Evolutionary conservation across 1,140 invertebrate species (phyloP).

Genomic region (Spodoptera litura): DNA sequence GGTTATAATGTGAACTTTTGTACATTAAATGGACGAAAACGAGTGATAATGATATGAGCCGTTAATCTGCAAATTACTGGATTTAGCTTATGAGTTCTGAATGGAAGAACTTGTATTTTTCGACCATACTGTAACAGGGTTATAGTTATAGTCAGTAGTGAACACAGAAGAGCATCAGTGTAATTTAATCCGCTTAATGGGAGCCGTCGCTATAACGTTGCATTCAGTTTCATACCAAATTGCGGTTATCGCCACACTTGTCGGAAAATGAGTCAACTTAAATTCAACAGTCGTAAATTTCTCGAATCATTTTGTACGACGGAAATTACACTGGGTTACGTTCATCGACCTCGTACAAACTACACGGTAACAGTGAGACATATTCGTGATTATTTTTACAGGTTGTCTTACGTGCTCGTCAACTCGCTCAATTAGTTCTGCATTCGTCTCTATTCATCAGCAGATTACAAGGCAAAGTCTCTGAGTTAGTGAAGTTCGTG

Average conservation of each 20-base stretch:
- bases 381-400: neutral
- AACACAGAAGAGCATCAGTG: too few relatives aligned
- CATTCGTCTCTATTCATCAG: conserved; percentile 6
- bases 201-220: neutral
- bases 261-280: neutral
- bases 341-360: neutral
- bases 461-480: neutral
- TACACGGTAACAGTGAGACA: neutral
- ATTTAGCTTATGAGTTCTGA: too few relatives aligned
- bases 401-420: neutral
- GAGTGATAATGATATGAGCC: too few relatives aligned
- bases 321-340: neutral
- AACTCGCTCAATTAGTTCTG: conserved; percentile 7
- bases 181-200: neutral
- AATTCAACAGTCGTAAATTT: neutral
- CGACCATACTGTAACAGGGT: too few relatives aligned
- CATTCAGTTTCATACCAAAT: neutral
- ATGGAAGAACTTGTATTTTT: too few relatives aligned
- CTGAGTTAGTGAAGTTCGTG: neutral
- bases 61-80: too few relatives aligned
- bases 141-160: too few relatives aligned
- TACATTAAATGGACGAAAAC: too few relatives aligned
- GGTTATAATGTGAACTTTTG: too few relatives aligned
- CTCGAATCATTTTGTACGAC: neutral
- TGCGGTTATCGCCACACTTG: neutral